Conservation (phyloP, 2,797 vertebrate species). For the Schizothorax lantsangensis region DNA sequence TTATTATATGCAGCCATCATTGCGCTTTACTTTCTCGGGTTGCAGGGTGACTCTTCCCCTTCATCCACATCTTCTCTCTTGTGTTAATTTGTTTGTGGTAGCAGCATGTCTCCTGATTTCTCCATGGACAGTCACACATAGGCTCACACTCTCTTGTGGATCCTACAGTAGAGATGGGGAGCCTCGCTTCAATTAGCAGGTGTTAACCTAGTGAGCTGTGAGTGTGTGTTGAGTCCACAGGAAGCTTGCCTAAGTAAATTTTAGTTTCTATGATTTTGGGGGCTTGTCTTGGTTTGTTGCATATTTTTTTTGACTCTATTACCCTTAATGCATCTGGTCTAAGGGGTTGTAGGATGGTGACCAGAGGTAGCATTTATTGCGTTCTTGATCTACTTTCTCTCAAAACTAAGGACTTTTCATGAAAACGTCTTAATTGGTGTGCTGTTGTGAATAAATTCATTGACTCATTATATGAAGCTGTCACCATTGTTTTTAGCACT, state of each 20-base stretch:
- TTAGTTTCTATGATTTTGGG: neutral
- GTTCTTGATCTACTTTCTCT: neutral
- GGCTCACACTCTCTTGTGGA: constrained; percentile 64
- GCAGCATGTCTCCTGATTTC: constrained; percentile 65
- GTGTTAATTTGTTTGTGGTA: constrained; percentile 67
- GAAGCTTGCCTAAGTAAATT: constrained; percentile 16
- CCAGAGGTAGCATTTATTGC: neutral
- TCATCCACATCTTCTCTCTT: constrained; percentile 54
- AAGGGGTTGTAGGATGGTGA: neutral
- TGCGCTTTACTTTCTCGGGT: constrained; percentile 14
- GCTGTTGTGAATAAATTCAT: constrained; percentile 11
- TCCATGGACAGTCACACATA: constrained; percentile 55
- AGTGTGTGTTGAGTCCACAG: constrained; percentile 20
- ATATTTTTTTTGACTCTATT: neutral
- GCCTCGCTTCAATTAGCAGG: constrained; percentile 80
- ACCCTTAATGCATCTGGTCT: neutral
- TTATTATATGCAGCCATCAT: neutral
- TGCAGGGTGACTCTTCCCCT: constrained; percentile 19
- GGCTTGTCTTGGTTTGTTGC: neutral
- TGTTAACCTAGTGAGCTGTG: constrained; percentile 36
- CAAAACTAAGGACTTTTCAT: neutral
- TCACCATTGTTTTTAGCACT: neutral
- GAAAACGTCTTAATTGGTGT: constrained; percentile 1
- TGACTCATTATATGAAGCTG: neutral
- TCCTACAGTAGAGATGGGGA: constrained; percentile 67